phyloP scores from a whole-genome alignment of 2,113 vertebrate genomes.

The Cochlearius cochlearius region DNA sequence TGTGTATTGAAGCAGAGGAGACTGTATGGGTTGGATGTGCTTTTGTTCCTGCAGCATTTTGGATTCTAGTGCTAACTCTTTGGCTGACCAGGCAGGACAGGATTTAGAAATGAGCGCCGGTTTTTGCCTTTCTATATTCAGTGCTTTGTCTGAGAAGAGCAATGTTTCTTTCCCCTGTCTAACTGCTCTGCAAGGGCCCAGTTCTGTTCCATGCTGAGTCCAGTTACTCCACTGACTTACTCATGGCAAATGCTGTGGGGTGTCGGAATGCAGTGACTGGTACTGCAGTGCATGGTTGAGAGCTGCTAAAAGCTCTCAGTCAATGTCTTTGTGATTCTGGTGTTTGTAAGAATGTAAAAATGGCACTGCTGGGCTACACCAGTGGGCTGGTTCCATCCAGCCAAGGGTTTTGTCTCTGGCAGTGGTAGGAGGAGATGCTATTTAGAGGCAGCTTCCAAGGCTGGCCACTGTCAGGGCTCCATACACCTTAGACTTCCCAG shows the following conservation, averaged over 20 bases:
- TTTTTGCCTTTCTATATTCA: background rate
- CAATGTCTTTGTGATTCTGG: background rate
- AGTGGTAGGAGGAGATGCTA: background rate
- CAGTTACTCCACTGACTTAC: background rate
- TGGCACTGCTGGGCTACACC: background rate
- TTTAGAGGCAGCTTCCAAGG: background rate
- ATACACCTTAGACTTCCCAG: background rate
- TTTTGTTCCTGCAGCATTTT: background rate
- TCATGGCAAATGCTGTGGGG: background rate
- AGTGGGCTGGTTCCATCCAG: background rate
- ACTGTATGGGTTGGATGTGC: background rate
- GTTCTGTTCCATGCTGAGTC: background rate
- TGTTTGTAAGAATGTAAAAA: background rate
- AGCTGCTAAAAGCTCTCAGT: background rate
- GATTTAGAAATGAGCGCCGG: background rate
- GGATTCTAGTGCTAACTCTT: background rate
- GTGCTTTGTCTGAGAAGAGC: background rate
- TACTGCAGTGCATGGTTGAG: background rate
- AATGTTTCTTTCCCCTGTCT: background rate
- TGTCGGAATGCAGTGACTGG: background rate
- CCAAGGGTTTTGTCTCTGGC: background rate
- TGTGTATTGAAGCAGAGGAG: background rate
- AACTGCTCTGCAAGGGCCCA: background rate
- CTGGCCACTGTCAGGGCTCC: background rate
- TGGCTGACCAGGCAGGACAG: background rate